These are phyloP conservation scores for Calliphora vicina DNA, from an alignment of 1,140 invertebrate species.

Conservation along the genomic window DNA sequence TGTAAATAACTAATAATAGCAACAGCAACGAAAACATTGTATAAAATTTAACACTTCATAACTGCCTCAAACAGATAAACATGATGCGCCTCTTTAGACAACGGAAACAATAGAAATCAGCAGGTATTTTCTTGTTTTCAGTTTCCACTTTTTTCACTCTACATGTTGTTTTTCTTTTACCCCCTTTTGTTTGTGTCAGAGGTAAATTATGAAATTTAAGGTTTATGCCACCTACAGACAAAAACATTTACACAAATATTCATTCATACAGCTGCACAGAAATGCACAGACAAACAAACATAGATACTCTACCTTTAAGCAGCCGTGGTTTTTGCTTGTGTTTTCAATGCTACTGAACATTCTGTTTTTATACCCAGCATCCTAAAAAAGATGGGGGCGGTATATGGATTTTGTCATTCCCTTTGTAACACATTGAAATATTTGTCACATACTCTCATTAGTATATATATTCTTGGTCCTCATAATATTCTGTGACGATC, in stretches of 20 bases:
- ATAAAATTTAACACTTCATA: slow-evolving; percentile 28
- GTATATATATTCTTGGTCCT: too few relatives aligned
- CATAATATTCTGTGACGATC: too few relatives aligned
- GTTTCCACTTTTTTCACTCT: not conserved
- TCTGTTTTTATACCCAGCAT: not conserved
- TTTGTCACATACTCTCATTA: too few relatives aligned
- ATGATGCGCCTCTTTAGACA: not conserved
- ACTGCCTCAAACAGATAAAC: slow-evolving; percentile 29
- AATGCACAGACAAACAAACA: not conserved
- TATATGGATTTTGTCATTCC: too few relatives aligned
- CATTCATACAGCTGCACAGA: too few relatives aligned
- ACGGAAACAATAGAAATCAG: slow-evolving; percentile 30
- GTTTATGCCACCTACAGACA: not conserved
- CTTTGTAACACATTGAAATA: too few relatives aligned
- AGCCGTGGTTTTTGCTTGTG: not conserved
- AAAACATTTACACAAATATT: not conserved
- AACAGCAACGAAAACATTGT: not conserved
- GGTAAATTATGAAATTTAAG: slow-evolving; percentile 6
- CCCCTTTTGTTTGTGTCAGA: not conserved
- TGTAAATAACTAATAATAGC: not conserved
- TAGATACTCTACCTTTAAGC: not conserved
- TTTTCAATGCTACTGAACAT: not conserved
- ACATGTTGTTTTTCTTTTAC: not conserved
- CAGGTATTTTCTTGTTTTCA: not conserved
- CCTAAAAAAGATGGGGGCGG: too few relatives aligned